Conservation (phyloP, 2,797 vertebrate species). For the Sebastes hubbsi region DNA sequence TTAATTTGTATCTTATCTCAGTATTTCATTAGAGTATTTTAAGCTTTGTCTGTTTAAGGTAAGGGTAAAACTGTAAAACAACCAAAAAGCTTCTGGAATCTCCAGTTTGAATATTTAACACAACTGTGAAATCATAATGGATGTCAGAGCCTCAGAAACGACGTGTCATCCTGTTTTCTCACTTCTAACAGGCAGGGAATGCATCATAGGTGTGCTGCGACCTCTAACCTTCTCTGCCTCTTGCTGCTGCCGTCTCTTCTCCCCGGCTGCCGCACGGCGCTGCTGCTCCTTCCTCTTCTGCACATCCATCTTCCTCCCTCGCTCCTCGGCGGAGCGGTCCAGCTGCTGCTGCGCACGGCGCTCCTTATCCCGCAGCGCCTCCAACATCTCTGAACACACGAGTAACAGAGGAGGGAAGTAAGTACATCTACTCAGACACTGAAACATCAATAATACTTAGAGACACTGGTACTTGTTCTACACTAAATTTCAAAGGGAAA, state of each 20-base stretch:
- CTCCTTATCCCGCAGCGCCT: conserved; percentile 87
- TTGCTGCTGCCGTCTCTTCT: conserved; percentile 87
- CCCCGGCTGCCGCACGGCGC: conserved; percentile 85
- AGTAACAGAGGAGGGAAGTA: not conserved
- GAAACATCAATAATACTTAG: not conserved
- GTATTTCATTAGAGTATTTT: not conserved
- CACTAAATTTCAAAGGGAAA: not conserved
- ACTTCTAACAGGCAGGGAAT: not conserved
- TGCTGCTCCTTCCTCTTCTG: conserved; percentile 88
- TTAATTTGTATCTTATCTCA: not conserved
- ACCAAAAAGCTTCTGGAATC: not conserved
- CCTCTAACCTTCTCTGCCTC: conserved; percentile 90
- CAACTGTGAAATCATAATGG: not conserved
- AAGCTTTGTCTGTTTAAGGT: not conserved
- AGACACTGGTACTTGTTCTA: not conserved
- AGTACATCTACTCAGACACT: not conserved
- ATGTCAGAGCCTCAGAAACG: too few relatives aligned
- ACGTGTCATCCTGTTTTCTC: not conserved
- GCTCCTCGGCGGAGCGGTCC: conserved; percentile 88
- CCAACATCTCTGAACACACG: conserved; percentile 81
- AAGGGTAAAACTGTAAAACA: too few relatives aligned
- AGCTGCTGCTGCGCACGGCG: conserved; percentile 85
- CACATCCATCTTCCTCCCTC: conserved; percentile 87
- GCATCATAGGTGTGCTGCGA: not conserved
- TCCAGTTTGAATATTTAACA: not conserved